These are phyloP conservation scores for Spinibarbus caldwelli DNA, from an alignment of 2,797 vertebrate genomes.

Conservation along the genomic window DNA sequence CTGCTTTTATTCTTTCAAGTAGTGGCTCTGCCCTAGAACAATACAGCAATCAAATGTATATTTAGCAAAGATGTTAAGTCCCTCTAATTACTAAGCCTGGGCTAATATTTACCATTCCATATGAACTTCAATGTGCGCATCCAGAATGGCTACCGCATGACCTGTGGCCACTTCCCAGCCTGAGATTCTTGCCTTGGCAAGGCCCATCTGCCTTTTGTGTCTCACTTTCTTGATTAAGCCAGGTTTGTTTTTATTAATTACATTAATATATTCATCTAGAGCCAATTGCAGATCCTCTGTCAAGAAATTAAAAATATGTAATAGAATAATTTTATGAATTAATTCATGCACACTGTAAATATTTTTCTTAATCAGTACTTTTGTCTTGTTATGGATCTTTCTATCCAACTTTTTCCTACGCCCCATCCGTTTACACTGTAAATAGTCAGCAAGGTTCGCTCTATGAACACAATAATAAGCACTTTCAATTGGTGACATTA, in stretches of 20 bases:
- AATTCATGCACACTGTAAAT: no score
- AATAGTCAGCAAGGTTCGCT: no score
- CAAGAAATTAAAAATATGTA: neutral
- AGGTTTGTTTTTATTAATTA: slow-evolving; percentile 66
- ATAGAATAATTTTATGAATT: no score
- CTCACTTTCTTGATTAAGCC: slow-evolving; percentile 73
- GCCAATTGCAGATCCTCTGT: slow-evolving; percentile 72
- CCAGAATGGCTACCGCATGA: slow-evolving; percentile 83
- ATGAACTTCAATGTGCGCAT: slow-evolving; percentile 83
- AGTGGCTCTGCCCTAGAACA: slow-evolving; percentile 80
- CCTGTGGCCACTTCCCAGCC: slow-evolving; percentile 77
- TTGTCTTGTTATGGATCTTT: no score
- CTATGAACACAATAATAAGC: no score
- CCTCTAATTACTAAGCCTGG: no score
- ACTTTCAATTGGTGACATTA: no score
- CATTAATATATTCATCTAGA: slow-evolving; percentile 67
- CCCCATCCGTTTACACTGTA: no score
- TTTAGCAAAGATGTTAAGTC: no score
- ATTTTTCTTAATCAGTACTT: no score
- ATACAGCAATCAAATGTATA: neutral
- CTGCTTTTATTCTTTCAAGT: slow-evolving; percentile 80
- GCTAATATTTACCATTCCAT: slow-evolving; percentile 65
- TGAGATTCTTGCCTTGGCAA: slow-evolving; percentile 77
- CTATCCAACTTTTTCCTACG: no score
- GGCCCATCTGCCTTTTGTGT: slow-evolving; percentile 75